A percentile compares a stretch with the other conserved stretches of the same genome.
Conservation (phyloP, 2,888 invertebrate species). For the Acrobasis suavella region DNA sequence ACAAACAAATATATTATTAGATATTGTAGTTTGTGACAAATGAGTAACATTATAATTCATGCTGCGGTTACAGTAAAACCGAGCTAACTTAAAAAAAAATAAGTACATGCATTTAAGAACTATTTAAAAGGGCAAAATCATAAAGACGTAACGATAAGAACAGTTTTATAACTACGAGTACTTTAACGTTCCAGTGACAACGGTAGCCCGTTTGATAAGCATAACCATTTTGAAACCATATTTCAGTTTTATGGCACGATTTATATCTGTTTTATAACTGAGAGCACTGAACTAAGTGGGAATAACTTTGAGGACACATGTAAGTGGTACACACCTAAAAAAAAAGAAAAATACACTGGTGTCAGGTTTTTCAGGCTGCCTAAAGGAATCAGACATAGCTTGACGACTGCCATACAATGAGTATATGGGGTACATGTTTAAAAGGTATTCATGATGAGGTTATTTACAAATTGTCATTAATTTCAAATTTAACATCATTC, state of each 20-base stretch:
- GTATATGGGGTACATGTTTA: too few relatives aligned
- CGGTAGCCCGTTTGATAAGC: slow-evolving; percentile 8
- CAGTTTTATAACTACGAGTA: slow-evolving; percentile 10
- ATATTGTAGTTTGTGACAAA: too few relatives aligned
- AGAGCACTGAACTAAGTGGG: neutral
- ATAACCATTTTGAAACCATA: slow-evolving; percentile 1
- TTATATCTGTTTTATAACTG: neutral
- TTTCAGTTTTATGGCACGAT: neutral
- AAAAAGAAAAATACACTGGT: too few relatives aligned
- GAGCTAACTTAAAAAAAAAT: neutral
- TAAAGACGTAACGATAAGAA: slow-evolving; percentile 6
- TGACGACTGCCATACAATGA: too few relatives aligned
- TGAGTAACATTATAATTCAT: too few relatives aligned
- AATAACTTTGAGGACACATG: neutral
- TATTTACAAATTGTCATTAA: too few relatives aligned
- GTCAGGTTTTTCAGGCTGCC: too few relatives aligned
- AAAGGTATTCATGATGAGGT: too few relatives aligned
- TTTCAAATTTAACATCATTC: too few relatives aligned
- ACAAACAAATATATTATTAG: too few relatives aligned
- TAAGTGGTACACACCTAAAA: neutral
- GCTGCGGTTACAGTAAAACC: too few relatives aligned
- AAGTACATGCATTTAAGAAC: neutral
- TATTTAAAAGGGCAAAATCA: slow-evolving; percentile 9
- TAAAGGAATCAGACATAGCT: too few relatives aligned
- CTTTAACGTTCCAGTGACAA: neutral